Evolutionary conservation across 2,888 invertebrate species (phyloP), one percentile per base, ranked within the genome.

Genomic region (Rutpela maculata): DNA sequence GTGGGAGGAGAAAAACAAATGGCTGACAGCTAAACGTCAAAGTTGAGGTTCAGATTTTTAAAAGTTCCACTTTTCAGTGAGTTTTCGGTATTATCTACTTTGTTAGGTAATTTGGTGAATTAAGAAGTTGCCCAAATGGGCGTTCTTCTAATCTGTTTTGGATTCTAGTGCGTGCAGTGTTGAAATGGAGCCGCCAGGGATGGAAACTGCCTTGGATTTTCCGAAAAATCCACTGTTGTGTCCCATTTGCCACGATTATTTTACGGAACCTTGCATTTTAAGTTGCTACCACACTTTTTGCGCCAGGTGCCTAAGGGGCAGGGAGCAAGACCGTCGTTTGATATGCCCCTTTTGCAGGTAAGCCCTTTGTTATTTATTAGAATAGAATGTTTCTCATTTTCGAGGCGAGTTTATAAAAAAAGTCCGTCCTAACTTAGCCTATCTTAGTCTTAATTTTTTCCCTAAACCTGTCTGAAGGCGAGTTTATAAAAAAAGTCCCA

Each of bases 261-360:
- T 92, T 87, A 92, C 91, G 73, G 94, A 94, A 83, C 94, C 95
- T 0, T 93, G 94, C 83, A 91, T 94, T 69, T 89, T 95, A 63
- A 91, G 91, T 79, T 95, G 95, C 87, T 94, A 92, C 87, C 95
- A 95, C 87, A 94, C 94, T 63, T 94, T 94, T 88, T 95, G 95
- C 89, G 91, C 93, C 35, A 90, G 92, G 77, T 95, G 95, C 88
- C 88, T 95, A 78, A 91, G 92, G 67, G 93, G 92, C 60, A 90
- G 93, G 78, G 92, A 92, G 78, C 90, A 92, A 71, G 94, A 94
- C 85, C 91, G 92, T 71, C 92, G 93, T 84, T 88, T 94, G 78
- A 88, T 91, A 73, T 95, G 95, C 88, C 94, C 94, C 18, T 91
- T 93, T 79, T 95, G 95, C 91, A 93, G 94, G 94, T 93, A 89